A percentile compares a stretch with the other conserved stretches of the same genome.
phyloP scores from a whole-genome alignment of 2,888 invertebrate genomes.

The Latheticus oryzae region DNA sequence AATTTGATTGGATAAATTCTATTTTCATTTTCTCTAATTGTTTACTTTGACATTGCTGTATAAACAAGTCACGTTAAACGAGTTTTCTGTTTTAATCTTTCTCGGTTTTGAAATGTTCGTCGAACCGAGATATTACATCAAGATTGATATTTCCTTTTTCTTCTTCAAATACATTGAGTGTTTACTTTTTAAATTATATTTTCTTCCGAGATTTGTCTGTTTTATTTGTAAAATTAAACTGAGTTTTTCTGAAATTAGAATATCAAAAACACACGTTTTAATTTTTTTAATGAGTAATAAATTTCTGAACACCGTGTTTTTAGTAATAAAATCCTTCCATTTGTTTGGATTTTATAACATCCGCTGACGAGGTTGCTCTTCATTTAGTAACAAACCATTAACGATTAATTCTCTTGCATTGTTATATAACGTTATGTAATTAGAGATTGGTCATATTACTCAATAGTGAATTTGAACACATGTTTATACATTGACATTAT shows the following conservation, averaged over 20 bases:
- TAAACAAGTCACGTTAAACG: no score
- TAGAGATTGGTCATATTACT: conserved; percentile 15
- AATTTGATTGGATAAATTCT: no score
- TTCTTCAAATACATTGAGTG: conserved; percentile 13
- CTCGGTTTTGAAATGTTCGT: conserved; percentile 17
- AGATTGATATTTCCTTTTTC: conserved; percentile 26
- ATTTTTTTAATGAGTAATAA: no score
- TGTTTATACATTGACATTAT: conserved; percentile 14
- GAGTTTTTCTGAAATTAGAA: no score
- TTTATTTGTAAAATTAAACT: conserved; percentile 15
- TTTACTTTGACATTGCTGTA: neutral
- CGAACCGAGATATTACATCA: conserved; percentile 22
- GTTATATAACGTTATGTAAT: conserved; percentile 24
- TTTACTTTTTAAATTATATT: conserved; percentile 21
- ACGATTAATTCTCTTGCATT: conserved; percentile 11
- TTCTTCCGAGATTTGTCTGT: conserved; percentile 12
- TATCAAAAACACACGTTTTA: no score
- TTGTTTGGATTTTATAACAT: conserved; percentile 2
- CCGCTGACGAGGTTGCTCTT: no score
- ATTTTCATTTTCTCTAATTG: conserved; percentile 7
- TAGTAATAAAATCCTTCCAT: conserved; percentile 19
- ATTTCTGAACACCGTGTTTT: no score
- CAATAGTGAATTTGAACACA: conserved; percentile 9
- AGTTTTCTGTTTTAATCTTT: conserved; percentile 10
- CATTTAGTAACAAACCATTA: conserved; percentile 4